Evolutionary conservation across 2,113 vertebrate genomes (phyloP).

Genomic region (Petaurus breviceps): DNA sequence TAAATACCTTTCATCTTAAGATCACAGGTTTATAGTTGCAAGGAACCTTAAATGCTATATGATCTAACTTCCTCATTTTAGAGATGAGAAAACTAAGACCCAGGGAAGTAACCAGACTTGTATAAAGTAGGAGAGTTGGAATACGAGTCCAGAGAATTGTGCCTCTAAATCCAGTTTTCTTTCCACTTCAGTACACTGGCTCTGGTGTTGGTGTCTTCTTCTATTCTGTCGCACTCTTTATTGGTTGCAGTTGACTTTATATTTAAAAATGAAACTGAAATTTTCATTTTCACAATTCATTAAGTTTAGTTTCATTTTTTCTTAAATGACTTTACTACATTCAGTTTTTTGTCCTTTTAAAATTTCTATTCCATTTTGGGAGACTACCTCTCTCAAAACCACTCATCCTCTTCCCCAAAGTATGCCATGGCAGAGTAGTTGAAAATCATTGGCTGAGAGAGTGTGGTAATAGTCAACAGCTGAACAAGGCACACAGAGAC

Average conservation of each 20-base stretch:
- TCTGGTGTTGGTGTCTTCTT: neutral
- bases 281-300: neutral
- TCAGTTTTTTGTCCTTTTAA: neutral
- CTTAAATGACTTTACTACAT: neutral
- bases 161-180: neutral
- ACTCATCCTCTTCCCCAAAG: neutral
- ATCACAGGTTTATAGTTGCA: neutral
- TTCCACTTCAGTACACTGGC: neutral
- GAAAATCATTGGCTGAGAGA: neutral
- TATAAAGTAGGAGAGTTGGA: neutral
- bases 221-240: neutral
- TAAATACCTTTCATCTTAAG: neutral
- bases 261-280: neutral
- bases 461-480: neutral
- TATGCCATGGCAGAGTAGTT: neutral
- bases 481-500: neutral
- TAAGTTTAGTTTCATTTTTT: neutral
- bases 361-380: neutral
- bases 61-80: neutral
- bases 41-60: neutral
- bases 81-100: neutral
- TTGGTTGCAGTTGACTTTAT: neutral
- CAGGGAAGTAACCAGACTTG: neutral
- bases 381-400: neutral
- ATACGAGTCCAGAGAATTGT: neutral